These are phyloP conservation scores for Hemichromis elongatus DNA, from an alignment of 2,113 vertebrate species.

Conservation along the genomic window DNA sequence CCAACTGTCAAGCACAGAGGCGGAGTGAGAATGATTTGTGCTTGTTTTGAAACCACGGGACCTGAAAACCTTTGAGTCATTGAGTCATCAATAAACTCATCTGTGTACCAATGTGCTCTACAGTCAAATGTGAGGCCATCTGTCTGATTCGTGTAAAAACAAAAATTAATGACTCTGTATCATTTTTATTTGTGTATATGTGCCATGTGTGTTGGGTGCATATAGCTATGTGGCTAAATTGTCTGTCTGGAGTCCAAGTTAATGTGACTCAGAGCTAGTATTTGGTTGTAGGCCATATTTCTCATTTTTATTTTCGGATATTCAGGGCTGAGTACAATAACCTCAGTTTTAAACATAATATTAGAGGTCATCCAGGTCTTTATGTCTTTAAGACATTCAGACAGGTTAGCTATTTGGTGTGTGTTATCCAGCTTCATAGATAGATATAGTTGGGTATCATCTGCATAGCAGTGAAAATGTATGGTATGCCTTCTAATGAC, in stretches of 20 bases:
- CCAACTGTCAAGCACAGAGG: not conserved
- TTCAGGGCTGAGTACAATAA: not conserved
- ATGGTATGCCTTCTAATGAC: not conserved
- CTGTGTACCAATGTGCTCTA: accelerated
- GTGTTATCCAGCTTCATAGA: too few species aligned
- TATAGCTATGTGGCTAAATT: not conserved
- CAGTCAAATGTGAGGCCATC: not conserved
- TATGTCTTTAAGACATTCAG: not conserved
- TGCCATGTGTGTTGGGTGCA: not conserved
- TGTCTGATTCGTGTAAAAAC: not conserved
- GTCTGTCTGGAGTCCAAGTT: not conserved
- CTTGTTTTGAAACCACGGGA: not conserved
- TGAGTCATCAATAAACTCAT: not conserved
- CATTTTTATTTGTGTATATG: not conserved
- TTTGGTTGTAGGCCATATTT: not conserved
- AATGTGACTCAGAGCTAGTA: not conserved
- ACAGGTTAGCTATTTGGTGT: not conserved
- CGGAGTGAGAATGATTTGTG: not conserved
- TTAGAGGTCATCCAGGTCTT: not conserved
- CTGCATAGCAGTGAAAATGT: not conserved
- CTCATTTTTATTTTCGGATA: not conserved
- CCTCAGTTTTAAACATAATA: not conserved
- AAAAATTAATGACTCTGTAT: not conserved
- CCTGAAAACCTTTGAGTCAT: not conserved
- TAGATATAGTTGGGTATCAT: too few species aligned